Base-by-base conservation (phyloP, 1,140 invertebrate species). In the Aphelinus certus region DNA sequence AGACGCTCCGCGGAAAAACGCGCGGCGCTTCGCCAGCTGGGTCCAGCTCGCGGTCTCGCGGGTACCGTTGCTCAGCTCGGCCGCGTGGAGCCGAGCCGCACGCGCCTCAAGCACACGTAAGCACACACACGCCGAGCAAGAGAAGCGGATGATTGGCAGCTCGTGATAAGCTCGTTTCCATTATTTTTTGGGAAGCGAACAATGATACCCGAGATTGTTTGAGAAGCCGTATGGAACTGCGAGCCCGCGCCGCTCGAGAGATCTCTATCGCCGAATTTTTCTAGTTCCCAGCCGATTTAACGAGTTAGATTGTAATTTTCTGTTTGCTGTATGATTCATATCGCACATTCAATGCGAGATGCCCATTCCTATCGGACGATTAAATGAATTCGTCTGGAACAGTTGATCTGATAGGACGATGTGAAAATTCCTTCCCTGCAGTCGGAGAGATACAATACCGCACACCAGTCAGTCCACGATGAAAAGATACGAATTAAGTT, bases 341-440 rank as follows among this genome's bases (percentile, higher is more conserved):
- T 74, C 72, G 45, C 26, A 5, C 51, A n/a, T 48, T 70, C 0
- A 10, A 62, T 45, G 48, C 48, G 62, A 63, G 46, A 26, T 48
- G 48, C 71, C 26, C 26, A 26, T 26, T 26, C 26, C 26, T 57
- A 66, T 73, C 53, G 7, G 53, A 4, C 48, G 55, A 61, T 61
- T 58, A 48, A 47, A 73, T 60, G 56, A 60, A 73, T 73, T 73
- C 56, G 49, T 10, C 67, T n/a, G n/a, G 67, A 61, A 73, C 56
- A 66, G 60, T 66, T 48, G 71, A 73, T 66, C 53, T 43, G 7
- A 46, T 53, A 45, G 45, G 26, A 26, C 26, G 26, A 26, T 26
- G 42, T 48, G 3, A 1, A 7, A 9, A 42, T 26, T 26, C 42
- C 5, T 60, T n/a, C 26, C 9, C 26, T 26, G 26, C 26, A 26